Evolutionary conservation across 2,888 invertebrate species (phyloP), one percentile per base, ranked within the genome.

Genomic region (Epirrhoe alternata): DNA sequence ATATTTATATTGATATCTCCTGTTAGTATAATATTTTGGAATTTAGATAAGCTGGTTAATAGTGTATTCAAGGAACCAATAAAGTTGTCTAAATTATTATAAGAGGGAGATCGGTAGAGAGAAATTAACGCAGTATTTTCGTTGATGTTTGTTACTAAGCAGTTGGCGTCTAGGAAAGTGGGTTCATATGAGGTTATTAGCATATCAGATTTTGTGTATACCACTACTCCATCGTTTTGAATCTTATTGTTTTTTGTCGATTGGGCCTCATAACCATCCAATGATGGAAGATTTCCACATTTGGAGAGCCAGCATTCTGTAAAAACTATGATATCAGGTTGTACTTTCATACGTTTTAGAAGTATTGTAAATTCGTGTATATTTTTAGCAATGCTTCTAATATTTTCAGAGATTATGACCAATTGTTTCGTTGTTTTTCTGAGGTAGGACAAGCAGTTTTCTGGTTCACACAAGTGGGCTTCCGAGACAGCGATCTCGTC

Each of bases 281-380:
- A n/a, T 10, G n/a, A 5, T 3, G 45, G 45, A n/a, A 45, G 10
- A 45, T 45, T 45, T 10, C 8, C 10, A 8, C 45, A 45, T 8
- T 45, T 45, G 12, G 45, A 45, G 12, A 45, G 45, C 45, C 45
- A 45, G 8, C 45, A 45, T 45, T 45, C 45, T 12, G 45, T 45
- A 12, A 45, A 45, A 2, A 45, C 45, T 45, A 45, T 6, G 45
- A 45, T 6, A 6, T 31, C 31, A 5, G 31, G 31, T 31, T 31
- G 31, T 31, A 6, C 4, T 5, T 31, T 31, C 5, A 31, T 4
- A 5, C 31, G 31, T 31, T 31, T 31, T 31, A 31, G 31, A 31
- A 31, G 31, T 4, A 6, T 31, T 31, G 31, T 31, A 6, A 31
- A 31, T 31, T 31, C 31, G 6, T 31, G 31, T 4, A 31, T 5